phyloP scores from a whole-genome alignment of 2,113 vertebrate species.

The Cairina moschata region DNA sequence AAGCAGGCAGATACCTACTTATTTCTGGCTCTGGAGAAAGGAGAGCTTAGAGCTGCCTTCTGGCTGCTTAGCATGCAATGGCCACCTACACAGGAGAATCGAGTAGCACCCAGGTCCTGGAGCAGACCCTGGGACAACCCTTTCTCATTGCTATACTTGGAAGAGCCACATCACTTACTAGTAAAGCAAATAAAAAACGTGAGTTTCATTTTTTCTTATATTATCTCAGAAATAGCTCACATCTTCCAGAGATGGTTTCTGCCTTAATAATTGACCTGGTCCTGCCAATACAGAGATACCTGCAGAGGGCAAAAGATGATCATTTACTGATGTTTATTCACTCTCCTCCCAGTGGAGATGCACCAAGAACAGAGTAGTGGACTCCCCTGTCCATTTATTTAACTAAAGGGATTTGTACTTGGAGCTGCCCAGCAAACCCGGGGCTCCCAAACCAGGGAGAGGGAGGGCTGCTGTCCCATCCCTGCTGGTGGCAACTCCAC shows the following conservation, averaged over 20 bases:
- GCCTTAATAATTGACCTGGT: background rate
- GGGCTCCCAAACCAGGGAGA: background rate
- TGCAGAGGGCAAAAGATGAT: background rate
- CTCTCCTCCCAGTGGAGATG: background rate
- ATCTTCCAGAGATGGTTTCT: slow-evolving; percentile 27
- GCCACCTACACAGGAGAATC: background rate
- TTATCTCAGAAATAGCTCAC: slow-evolving; percentile 5
- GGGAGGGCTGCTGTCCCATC: background rate
- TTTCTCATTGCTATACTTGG: background rate
- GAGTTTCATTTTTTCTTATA: background rate
- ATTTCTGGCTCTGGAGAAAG: background rate
- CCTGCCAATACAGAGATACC: background rate
- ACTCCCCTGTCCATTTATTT: background rate
- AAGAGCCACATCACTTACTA: background rate
- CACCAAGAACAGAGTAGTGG: background rate
- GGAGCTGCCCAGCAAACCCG: background rate
- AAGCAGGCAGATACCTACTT: background rate
- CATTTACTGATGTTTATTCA: background rate
- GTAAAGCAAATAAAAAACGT: background rate
- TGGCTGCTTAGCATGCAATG: background rate
- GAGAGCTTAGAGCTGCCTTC: background rate
- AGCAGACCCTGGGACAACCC: background rate
- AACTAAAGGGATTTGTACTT: background rate
- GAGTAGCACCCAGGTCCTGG: background rate
- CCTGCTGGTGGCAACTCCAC: background rate